These are phyloP conservation scores for Puma concolor DNA, from an alignment of 2,113 vertebrate species.

Conservation along the genomic window DNA sequence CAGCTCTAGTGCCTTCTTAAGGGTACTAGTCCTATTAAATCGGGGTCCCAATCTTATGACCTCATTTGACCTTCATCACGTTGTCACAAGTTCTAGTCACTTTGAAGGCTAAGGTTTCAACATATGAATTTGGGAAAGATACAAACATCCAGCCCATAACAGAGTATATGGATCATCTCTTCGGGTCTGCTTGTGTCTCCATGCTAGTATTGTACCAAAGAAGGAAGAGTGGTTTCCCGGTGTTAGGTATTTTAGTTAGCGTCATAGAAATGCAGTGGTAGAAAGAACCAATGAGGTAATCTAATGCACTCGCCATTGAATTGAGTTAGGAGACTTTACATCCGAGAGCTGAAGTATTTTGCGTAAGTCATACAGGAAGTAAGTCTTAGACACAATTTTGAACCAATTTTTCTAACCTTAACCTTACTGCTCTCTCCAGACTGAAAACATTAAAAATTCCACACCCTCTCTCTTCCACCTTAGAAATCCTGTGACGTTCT, in stretches of 20 bases:
- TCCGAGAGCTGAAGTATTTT: not conserved
- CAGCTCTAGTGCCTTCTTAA: not conserved
- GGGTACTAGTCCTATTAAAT: not conserved
- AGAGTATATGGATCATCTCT: not conserved
- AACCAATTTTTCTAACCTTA: not conserved
- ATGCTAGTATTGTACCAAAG: not conserved
- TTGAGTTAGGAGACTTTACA: not conserved
- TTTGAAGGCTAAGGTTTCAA: not conserved
- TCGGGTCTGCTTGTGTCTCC: not conserved
- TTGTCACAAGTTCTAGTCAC: not conserved
- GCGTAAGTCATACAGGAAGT: not conserved
- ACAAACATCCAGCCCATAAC: not conserved
- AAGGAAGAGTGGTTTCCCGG: not conserved
- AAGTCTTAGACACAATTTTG: not conserved
- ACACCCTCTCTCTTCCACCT: not conserved
- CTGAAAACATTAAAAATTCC: not conserved
- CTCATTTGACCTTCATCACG: not conserved
- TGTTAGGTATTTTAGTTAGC: not conserved
- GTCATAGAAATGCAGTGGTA: not conserved
- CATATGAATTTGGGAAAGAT: not conserved
- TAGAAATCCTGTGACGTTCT: conserved; percentile 37
- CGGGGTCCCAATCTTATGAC: not conserved
- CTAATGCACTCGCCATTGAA: not conserved
- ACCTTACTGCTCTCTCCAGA: not conserved
- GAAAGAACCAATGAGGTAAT: no score